A percentile compares a stretch with the other conserved stretches of the same genome.
These are phyloP conservation scores for Hypocryptadius cinnamomeus DNA, from an alignment of 2,113 vertebrate genomes.

Conservation along the genomic window DNA sequence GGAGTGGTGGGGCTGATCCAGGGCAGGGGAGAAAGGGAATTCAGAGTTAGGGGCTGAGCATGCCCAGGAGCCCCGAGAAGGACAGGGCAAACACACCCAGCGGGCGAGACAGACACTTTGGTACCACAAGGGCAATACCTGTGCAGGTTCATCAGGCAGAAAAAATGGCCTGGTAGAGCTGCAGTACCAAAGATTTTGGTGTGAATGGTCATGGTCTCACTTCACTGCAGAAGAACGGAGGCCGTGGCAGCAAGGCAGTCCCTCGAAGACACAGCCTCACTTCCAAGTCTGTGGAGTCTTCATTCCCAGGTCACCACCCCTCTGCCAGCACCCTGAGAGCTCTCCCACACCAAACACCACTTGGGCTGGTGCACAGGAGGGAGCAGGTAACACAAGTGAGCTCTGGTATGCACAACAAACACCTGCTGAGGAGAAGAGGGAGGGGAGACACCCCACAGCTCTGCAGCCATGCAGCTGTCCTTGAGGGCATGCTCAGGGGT, in stretches of 20 bases:
- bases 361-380: not conserved
- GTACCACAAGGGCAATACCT: not conserved
- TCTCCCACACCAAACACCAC: rapidly evolving
- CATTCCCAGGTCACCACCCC: rapidly evolving
- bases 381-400: not conserved
- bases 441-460: not conserved
- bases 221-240: not conserved
- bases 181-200: not conserved
- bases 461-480: not conserved
- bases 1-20: not conserved
- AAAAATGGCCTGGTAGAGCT: not conserved
- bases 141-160: not conserved
- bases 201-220: not conserved
- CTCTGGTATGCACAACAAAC: not conserved
- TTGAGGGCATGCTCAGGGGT: not conserved
- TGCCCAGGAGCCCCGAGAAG: not conserved
- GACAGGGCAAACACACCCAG: not conserved
- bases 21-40: not conserved
- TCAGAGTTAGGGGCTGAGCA: rapidly evolving
- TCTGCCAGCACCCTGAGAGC: not conserved
- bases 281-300: rapidly evolving
- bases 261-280: not conserved
- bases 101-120: rapidly evolving
- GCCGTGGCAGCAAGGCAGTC: not conserved
- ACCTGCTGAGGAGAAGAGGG: not conserved